These are phyloP conservation scores for Trissolcus brochymenae DNA, from an alignment of 2,888 invertebrate genomes.

Conservation along the genomic window DNA sequence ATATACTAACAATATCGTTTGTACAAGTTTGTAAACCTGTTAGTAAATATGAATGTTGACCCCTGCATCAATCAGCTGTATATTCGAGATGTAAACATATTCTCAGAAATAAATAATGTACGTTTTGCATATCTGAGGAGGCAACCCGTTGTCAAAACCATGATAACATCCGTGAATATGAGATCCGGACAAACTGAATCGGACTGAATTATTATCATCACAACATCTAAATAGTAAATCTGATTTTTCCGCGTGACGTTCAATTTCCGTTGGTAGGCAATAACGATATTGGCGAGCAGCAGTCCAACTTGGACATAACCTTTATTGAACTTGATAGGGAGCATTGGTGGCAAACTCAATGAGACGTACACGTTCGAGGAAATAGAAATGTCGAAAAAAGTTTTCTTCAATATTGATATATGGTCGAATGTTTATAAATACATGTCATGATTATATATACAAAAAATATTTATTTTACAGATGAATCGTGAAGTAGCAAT, in stretches of 20 bases:
- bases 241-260: constrained; percentile 30
- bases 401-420: constrained; percentile 19
- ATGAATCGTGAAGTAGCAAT: constrained; percentile 61
- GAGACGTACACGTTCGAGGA: constrained; percentile 17
- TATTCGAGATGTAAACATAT: too few relatives aligned
- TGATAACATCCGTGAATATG: background rate
- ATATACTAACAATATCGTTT: too few relatives aligned
- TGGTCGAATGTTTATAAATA: background rate
- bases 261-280: constrained; percentile 26
- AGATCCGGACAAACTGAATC: too few relatives aligned
- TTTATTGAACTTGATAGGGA: constrained; percentile 29
- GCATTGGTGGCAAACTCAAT: constrained; percentile 7
- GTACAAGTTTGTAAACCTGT: too few relatives aligned
- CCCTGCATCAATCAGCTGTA: too few relatives aligned
- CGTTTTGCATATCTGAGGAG: too few relatives aligned
- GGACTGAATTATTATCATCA: background rate
- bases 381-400: constrained; percentile 45
- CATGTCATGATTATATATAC: background rate
- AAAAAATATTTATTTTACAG: constrained; percentile 40
- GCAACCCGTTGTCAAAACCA: background rate
- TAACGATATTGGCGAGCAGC: constrained; percentile 20
- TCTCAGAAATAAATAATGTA: too few relatives aligned
- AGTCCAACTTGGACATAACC: constrained; percentile 29
- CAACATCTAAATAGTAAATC: constrained; percentile 23
- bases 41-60: too few relatives aligned